Evolutionary conservation across 2,113 vertebrate species (phyloP), one percentile per base, ranked within the genome.

Genomic region (Neodon shergylaensis): DNA sequence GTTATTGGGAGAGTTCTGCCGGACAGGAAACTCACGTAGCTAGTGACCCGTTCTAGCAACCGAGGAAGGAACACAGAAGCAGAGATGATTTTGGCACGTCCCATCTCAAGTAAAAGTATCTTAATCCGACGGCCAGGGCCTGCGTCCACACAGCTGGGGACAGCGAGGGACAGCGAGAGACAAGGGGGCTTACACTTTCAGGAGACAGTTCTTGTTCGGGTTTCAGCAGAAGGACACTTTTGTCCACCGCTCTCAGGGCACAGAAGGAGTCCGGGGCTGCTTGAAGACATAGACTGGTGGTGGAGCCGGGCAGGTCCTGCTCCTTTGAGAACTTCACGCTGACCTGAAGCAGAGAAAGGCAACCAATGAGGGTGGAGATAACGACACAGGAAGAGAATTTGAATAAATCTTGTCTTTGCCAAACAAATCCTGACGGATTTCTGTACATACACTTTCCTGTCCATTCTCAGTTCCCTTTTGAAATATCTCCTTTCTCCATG

Each of bases 211-310:
- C 96, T 6, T 31, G 49, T 36, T 98, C 98, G 0, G 97, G 9
- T 39, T 76, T 97, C 94, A 99, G 98, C 36, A 99, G 98, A 3
- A 99, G 97, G 77, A 99, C 8, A 0, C 99, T 99, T 97, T 99
- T 98, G 97, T 99, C 99, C 52, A 99, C 97, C 58, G 99, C 99
- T 86, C 96, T 70, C 70, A 99, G 90, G 0, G 99, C 99, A 82
- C 99, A 99, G 87, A 98, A 22, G 0, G 99, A 99, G 63, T 98
- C 97, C 5, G 99, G 98, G 7, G 98, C 96, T 70, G 99, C 99
- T 85, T 98, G 95, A n/a, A 99, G 97, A 3, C 90, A 95, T 16
- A 99, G 97, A 0, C 36, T 92, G 0, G 98, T 96, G 28, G 96
- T 93, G 54, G 98, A 98, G 3, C 98, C 99, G 0, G 99, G 99